Conservation (phyloP, 2,888 invertebrate genomes). For the Drosophila nigricruria region DNA sequence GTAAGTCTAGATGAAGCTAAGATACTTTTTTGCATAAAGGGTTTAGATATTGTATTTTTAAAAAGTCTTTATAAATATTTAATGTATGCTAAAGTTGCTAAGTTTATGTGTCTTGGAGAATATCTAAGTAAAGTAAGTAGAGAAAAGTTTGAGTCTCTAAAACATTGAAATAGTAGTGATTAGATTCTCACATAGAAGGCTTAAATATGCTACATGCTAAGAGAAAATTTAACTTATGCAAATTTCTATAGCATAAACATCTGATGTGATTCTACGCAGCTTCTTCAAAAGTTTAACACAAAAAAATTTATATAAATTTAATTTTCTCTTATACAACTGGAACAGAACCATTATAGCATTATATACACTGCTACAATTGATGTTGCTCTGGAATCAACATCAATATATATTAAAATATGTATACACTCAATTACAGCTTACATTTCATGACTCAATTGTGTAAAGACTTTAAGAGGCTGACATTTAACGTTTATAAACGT, state of each 20-base stretch:
- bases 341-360: no score
- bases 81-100: background rate
- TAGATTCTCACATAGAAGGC: background rate
- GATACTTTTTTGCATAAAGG: background rate
- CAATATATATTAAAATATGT: no score
- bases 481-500: constrained; percentile 19
- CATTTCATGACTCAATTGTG: background rate
- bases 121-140: background rate
- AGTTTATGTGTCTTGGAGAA: background rate
- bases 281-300: no score
- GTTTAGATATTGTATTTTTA: background rate
- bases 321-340: no score
- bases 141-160: background rate
- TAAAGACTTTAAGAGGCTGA: constrained; percentile 14
- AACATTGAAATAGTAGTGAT: background rate
- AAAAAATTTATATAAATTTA: no score
- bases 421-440: background rate
- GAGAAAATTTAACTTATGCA: no score
- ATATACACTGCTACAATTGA: no score
- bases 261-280: no score
- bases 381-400: no score
- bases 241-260: no score
- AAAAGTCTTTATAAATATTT: background rate
- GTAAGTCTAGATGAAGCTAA: background rate
- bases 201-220: no score